phyloP scores from a whole-genome alignment of 2,888 invertebrate species.

The Drosophila pseudotakahashii region DNA sequence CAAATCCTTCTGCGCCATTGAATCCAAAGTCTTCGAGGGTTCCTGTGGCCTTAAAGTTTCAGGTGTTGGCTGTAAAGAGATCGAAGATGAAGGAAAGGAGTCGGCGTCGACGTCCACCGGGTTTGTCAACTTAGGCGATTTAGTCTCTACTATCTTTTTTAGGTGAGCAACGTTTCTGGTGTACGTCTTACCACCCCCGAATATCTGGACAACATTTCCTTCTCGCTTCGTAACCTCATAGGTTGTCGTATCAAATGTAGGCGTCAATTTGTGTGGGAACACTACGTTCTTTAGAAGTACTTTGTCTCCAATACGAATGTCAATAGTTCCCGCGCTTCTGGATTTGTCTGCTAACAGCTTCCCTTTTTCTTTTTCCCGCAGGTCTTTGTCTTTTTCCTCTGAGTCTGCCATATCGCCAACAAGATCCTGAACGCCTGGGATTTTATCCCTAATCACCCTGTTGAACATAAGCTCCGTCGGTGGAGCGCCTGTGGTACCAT shows the following conservation, averaged over 20 bases:
- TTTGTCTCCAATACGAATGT: not conserved
- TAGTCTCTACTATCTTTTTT: no score
- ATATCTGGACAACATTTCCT: no score
- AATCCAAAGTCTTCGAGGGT: no score
- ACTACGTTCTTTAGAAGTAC: not conserved
- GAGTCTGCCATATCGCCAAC: not conserved
- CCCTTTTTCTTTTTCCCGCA: not conserved
- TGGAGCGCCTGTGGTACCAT: conserved; percentile 5
- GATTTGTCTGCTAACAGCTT: not conserved
- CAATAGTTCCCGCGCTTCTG: not conserved
- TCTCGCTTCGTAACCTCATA: no score
- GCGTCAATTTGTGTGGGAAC: not conserved
- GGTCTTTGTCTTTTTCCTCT: not conserved
- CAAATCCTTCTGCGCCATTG: no score
- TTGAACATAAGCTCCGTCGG: conserved; percentile 1
- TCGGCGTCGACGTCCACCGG: no score
- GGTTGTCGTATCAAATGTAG: not conserved
- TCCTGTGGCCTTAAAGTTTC: no score
- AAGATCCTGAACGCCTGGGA: not conserved
- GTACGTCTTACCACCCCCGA: no score
- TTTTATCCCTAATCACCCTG: conserved; percentile 1
- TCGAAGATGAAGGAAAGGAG: no score
- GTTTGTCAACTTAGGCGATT: no score
- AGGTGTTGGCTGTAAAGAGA: no score
- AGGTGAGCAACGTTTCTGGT: no score